Evolutionary conservation across 2,797 vertebrate species (phyloP).

Genomic region (Melopsittacus undulatus): DNA sequence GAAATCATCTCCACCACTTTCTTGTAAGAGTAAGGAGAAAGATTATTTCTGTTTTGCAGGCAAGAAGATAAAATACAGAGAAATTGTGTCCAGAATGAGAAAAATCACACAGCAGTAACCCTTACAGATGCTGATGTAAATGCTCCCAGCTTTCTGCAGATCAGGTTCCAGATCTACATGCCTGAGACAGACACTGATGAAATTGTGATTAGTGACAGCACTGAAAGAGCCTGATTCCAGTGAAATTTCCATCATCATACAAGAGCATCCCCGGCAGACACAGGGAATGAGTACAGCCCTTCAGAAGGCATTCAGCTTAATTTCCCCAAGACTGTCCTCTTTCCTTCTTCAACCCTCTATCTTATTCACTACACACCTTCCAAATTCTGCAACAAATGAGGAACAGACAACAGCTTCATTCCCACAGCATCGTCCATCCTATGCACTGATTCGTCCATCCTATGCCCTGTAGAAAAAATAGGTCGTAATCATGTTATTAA

Average conservation of each 20-base stretch:
- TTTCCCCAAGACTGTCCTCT: conserved; percentile 7
- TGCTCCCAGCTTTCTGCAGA: not conserved
- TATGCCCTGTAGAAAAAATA: conserved; percentile 69
- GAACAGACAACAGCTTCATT: conserved; percentile 70
- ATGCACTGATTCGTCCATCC: conserved; percentile 67
- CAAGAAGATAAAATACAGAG: not conserved
- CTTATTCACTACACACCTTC: conserved; percentile 70
- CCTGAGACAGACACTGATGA: not conserved
- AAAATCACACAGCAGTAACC: not conserved
- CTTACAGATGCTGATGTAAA: not conserved
- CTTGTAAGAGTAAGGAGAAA: not conserved
- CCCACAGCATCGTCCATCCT: conserved; percentile 68
- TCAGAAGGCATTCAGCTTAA: not conserved
- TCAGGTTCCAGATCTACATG: not conserved
- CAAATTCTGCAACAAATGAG: conserved; percentile 74
- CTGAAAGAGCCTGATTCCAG: not conserved
- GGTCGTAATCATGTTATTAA: conserved; percentile 55
- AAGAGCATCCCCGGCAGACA: not conserved
- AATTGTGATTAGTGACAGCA: not conserved
- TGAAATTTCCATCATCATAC: not conserved
- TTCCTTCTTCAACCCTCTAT: conserved; percentile 19
- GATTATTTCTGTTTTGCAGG: not conserved
- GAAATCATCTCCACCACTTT: not conserved
- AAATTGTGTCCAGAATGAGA: not conserved
- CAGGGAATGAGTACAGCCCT: not conserved